Base-by-base conservation (phyloP, 2,888 invertebrate species). In the Nudaria mundana region DNA sequence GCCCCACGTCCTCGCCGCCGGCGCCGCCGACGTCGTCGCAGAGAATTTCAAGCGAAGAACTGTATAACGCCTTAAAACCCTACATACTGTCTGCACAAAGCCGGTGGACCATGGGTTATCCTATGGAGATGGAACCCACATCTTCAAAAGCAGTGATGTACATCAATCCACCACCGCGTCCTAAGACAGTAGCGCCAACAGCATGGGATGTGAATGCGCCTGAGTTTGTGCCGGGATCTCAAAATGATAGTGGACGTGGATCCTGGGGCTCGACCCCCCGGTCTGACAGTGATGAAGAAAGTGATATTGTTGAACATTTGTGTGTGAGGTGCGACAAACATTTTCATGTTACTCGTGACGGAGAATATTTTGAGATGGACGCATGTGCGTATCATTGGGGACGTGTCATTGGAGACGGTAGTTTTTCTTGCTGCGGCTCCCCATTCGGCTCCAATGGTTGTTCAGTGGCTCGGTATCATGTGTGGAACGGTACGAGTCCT, bases 381-480 rank as follows among this genome's bases (percentile, higher is more conserved):
- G 88, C 91, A 40, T 99, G 99, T 81, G 71, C 90, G 11, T 96
- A 96, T 75, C 99, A 99, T 74, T 96, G 95, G 94, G 98, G 98
- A 13, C 94, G 95, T 59, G 79, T 94, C n/a, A 91, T 89, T 69
- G 76, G 74, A 15, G 85, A 88, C 30, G 78, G 79, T 14, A 82
- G 81, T 39, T 94, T 92, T 76, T 83, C 90, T 5, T 96, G 96
- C 65, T 96, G 96, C 66, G 80, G 85, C 5, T 81, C 74, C 10
- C 66, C 78, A 1, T 66, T 79, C 12, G 80, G 86, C 5, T 77
- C 91, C 0, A 73, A 78, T 28, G 95, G 96, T 0, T 97, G 96
- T 76, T 89, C 91, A 4, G 78, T 77, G 2, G 91, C 91, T 0
- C 87, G 89, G 6, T 77, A 90, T 42, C 97, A 97, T 73, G 96